These are phyloP conservation scores for Heliconius hermathena DNA, from an alignment of 1,140 invertebrate species.

Conservation along the genomic window DNA sequence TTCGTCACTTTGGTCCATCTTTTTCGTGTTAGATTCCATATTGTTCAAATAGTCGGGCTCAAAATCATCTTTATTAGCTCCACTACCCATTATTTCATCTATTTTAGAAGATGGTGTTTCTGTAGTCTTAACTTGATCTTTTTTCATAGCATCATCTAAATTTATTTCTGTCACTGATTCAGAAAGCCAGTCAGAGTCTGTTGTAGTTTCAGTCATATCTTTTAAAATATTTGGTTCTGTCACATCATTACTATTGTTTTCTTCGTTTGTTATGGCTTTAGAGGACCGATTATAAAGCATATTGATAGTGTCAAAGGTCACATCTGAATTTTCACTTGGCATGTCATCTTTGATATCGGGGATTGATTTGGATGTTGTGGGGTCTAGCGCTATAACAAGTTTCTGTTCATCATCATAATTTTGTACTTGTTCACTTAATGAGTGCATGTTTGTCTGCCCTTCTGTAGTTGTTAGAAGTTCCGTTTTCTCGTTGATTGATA, in stretches of 20 bases:
- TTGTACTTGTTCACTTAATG: constrained; percentile 53
- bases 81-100: constrained; percentile 60
- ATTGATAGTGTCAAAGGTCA: constrained; percentile 64
- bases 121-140: constrained; percentile 54
- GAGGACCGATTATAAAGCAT: constrained; percentile 63
- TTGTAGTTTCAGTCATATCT: constrained; percentile 47
- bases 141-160: constrained; percentile 59
- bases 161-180: constrained; percentile 63
- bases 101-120: constrained; percentile 52
- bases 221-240: constrained; percentile 40
- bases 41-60: constrained; percentile 72
- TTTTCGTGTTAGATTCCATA: constrained; percentile 55
- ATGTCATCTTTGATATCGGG: constrained; percentile 40
- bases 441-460: constrained; percentile 31
- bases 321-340: constrained; percentile 51
- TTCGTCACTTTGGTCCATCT: constrained; percentile 60
- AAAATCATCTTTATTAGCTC: constrained; percentile 64
- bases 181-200: constrained; percentile 68
- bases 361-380: constrained; percentile 47
- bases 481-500: constrained; percentile 25
- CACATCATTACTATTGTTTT: constrained; percentile 31
- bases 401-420: constrained; percentile 56
- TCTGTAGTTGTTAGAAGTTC: constrained; percentile 46
- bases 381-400: constrained; percentile 49
- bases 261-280: constrained; percentile 56